Base-by-base conservation (phyloP, 2,113 vertebrate species). In the Leucopternis melanops region DNA sequence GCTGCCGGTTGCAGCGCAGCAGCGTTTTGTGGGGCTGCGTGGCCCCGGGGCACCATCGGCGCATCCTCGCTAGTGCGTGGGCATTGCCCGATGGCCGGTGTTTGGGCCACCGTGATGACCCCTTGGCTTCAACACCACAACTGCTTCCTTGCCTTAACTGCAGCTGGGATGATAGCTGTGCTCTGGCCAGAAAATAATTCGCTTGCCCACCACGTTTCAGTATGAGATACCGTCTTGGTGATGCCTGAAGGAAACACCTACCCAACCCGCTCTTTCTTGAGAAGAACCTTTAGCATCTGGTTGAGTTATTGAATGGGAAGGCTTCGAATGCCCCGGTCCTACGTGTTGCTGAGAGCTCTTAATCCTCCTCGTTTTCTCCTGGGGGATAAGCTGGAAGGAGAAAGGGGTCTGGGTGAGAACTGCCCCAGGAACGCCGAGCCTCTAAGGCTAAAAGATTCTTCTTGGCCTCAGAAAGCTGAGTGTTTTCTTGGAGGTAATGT, bases 1-100 rank as follows among this genome's bases (percentile, higher is more conserved):
- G 58, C 57, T 67, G 52, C 42, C 0, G 3, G 9, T 54, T 0
- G 0, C 2, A 1, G 8, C 13, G 20, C 0, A 1, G 81, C 80
- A 67, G 63, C 22, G 1, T 75, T 86, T 63, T 52, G 11, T 45
- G 47, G 54, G 52, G 36, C 20, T 79, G n/a, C 0, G 1, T 10
- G 55, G 40, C 11, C 40, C 61, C 0, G 0, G 29, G 26, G 4
- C 4, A 2, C 61, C 67, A 16, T 7, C 1, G 8, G 69, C 57
- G 31, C 23, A 9, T 16, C 6, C 42, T 44, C 1, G 2, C 29
- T 57, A 18, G 45, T 13, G 23, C 4, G 1, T 8, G 38, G 45
- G 20, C 54, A 50, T 31, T 70, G 58, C 62, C 38, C 2, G 4
- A 1, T 13, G 62, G 22, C 10, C 45, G 21, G 21, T 2, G 2